Percentiles rank a stretch among this genome's conserved stretches.
phyloP scores from a whole-genome alignment of 2,797 vertebrate species.

The Betta splendens region DNA sequence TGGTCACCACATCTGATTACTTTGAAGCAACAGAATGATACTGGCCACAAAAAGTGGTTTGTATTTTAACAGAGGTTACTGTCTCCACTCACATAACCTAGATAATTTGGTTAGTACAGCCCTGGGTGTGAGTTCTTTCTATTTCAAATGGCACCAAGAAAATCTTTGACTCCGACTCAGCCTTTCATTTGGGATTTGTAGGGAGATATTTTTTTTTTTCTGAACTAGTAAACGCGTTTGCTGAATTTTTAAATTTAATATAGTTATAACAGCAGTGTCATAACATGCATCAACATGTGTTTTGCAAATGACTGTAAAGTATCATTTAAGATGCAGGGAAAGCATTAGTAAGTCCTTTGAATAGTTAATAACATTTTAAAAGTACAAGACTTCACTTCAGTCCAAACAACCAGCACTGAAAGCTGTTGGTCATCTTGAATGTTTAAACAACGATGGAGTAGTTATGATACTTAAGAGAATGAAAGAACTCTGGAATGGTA shows the following conservation, averaged over 20 bases:
- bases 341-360: background rate
- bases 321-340: conserved; percentile 6
- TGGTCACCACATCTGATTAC: conserved; percentile 3
- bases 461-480: background rate
- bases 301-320: background rate
- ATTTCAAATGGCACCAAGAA: conserved; percentile 28
- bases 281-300: conserved; percentile 3
- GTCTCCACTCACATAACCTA: conserved; percentile 18
- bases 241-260: conserved; percentile 18
- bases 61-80: conserved; percentile 11
- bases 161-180: conserved; percentile 17
- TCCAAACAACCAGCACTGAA: conserved; percentile 6
- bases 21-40: conserved; percentile 29
- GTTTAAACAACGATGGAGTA: background rate
- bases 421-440: background rate
- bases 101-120: conserved; percentile 23
- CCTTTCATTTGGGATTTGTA: conserved; percentile 33
- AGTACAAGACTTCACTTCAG: background rate
- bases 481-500: background rate
- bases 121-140: conserved; percentile 43
- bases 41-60: conserved; percentile 17
- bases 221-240: conserved; percentile 8
- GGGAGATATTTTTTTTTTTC: conserved; percentile 13
- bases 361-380: conserved; percentile 7
- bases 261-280: conserved; percentile 3